phyloP scores from a whole-genome alignment of 2,797 vertebrate species.

The Coluber constrictor region DNA sequence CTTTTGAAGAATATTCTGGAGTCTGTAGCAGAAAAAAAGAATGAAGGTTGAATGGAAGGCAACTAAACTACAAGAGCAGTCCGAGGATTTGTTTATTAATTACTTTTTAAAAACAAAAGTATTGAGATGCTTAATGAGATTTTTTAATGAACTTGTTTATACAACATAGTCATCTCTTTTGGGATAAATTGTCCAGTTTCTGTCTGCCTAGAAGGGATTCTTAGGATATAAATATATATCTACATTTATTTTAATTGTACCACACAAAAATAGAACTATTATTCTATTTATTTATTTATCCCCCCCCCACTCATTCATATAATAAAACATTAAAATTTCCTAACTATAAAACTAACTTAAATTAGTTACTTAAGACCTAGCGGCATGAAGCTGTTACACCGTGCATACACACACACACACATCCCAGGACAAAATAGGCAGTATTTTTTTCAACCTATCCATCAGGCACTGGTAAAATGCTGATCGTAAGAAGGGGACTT shows the following conservation, averaged over 20 bases:
- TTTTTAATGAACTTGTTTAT: constrained; percentile 13
- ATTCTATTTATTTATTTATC: neutral
- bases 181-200: neutral
- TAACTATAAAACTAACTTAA: neutral
- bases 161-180: neutral
- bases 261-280: neutral
- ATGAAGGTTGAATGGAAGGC: neutral
- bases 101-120: no score
- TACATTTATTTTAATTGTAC: neutral
- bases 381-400: neutral
- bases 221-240: neutral
- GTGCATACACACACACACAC: neutral
- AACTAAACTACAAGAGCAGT: neutral
- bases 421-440: neutral
- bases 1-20: neutral
- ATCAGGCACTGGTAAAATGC: neutral
- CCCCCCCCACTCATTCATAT: neutral
- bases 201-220: neutral
- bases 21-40: neutral
- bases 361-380: neutral
- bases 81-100: neutral
- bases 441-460: neutral
- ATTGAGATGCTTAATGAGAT: constrained; percentile 13
- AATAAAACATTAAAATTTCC: neutral
- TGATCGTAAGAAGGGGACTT: neutral